These are phyloP conservation scores for Danio kyathit DNA, from an alignment of 2,797 vertebrate genomes.

Conservation along the genomic window DNA sequence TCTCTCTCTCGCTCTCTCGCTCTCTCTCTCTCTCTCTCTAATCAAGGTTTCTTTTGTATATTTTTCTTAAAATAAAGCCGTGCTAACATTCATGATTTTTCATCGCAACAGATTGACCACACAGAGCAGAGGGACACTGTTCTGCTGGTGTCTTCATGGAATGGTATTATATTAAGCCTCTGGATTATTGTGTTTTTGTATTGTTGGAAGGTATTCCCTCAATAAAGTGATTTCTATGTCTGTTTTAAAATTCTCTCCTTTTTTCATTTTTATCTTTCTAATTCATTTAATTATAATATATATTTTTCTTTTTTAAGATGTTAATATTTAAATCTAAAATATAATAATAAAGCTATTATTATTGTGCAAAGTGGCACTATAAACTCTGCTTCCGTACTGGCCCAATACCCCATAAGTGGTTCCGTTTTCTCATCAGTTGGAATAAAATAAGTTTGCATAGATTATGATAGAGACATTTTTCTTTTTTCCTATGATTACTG, in stretches of 20 bases:
- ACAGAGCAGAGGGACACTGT: not conserved
- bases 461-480: too few relatives aligned
- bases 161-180: conserved; percentile 16
- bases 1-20: too few relatives aligned
- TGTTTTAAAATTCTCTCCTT: conserved; percentile 43
- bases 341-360: not conserved
- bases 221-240: conserved; percentile 63
- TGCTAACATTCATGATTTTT: not conserved
- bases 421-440: too few relatives aligned
- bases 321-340: too few relatives aligned
- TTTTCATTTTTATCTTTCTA: not conserved
- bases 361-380: too few relatives aligned
- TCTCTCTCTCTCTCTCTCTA: not conserved
- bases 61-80: not conserved
- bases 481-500: too few relatives aligned
- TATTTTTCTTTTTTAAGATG: too few relatives aligned
- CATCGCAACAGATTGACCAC: not conserved
- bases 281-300: too few relatives aligned
- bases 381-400: too few relatives aligned
- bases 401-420: too few relatives aligned
- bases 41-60: too few relatives aligned
- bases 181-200: conserved; percentile 52
- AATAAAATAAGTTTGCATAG: too few relatives aligned
- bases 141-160: not conserved
- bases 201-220: conserved; percentile 46